Base-by-base conservation (phyloP, 2,113 vertebrate genomes). In the Onychostoma macrolepis region DNA sequence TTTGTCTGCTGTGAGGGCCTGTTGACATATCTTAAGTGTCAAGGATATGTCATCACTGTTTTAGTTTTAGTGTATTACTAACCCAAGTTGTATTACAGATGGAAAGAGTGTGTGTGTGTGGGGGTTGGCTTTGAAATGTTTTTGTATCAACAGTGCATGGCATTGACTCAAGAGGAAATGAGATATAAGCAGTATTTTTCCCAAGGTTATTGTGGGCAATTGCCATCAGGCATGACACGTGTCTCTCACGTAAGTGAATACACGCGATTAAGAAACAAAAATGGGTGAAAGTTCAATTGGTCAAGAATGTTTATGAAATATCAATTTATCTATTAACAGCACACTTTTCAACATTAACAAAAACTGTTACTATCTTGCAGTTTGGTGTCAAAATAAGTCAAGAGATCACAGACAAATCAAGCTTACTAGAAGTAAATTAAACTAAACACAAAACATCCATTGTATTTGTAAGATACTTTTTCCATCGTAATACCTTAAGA, bases 1-100 rank as follows among this genome's bases (percentile, higher is more conserved):
- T 87, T 90, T 88, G 88, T 90, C 91, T 89, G 58, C 80, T 86
- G 15, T 6, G 10, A 84, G 69, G 61, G 75, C 50, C 56, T 88
- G 81, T 89, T 90, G 84, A 86, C 41, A 26, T 75, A 26, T 67
- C 33, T 74, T 13, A 71, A 61, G 76, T 87, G 85, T 84, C 87
- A 88, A 71, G 67, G 5, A 56, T 36, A 72, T 87, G 58, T 30
- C 74, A 88, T 17, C 13, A n/a, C 10, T 58, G 45, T 50, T 67
- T 10, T 61, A 28, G 17, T 28, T 36, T 58, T 36, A 36, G 43
- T n/a, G 1, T 28, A 2, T 48, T 77, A 50, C 7, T 17, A 28
- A 30, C 45, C 7, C 43, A 50, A 77, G 75, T 50, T 45, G 26
- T 50, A 53, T 78, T 53, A 48, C 24, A 48, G 0, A 78, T 28